phyloP scores from a whole-genome alignment of 2,113 vertebrate species.

The Spheniscus mendiculus region DNA sequence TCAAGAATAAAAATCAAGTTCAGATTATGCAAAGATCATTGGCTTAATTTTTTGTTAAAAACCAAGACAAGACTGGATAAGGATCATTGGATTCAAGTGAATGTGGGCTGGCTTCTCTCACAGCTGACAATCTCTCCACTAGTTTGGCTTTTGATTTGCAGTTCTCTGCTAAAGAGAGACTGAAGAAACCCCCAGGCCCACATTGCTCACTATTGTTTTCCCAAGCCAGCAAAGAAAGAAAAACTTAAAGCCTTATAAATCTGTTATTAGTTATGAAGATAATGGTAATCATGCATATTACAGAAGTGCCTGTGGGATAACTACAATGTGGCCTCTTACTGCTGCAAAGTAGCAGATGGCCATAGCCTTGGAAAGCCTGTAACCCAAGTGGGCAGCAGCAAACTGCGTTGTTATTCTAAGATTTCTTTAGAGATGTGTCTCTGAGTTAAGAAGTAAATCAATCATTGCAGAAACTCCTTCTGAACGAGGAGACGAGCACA shows the following conservation, averaged over 20 bases:
- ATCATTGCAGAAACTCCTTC: not conserved
- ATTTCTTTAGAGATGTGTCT: not conserved
- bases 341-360: not conserved
- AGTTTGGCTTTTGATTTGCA: not conserved
- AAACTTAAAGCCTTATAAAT: constrained; percentile 17
- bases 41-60: not conserved
- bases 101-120: not conserved
- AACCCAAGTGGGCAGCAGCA: not conserved
- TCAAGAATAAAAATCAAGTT: not conserved
- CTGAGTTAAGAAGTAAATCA: not conserved
- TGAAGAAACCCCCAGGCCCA: not conserved
- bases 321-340: not conserved
- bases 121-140: not conserved
- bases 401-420: not conserved
- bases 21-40: not conserved
- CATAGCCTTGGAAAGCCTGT: not conserved
- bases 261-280: constrained; percentile 15
- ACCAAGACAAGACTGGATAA: not conserved
- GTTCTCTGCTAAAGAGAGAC: not conserved
- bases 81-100: not conserved
- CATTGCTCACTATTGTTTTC: not conserved
- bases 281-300: not conserved
- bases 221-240: not conserved
- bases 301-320: not conserved
- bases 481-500: not conserved